Base-by-base conservation (phyloP, 2,888 invertebrate genomes). In the Campoplex capitator region DNA sequence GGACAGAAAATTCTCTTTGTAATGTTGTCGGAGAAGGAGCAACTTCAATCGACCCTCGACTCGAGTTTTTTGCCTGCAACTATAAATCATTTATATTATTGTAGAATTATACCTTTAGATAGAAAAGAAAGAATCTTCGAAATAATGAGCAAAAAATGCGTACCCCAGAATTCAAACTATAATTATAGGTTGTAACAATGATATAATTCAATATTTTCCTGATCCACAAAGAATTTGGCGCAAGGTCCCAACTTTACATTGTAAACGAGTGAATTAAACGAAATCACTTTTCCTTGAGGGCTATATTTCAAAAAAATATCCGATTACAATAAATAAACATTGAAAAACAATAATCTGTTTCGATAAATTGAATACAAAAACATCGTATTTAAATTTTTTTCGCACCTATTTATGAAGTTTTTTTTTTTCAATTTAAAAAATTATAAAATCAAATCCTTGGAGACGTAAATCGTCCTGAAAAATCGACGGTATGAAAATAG, bases 11-110 rank as follows among this genome's bases (percentile, higher is more conserved):
- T 71, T 73, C 71, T 18, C 11, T 51, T 51, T 16, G 4, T 51
- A 18, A 11, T 51, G 51, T 51, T 51, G 18, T 4, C 51, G 18
- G 6, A 18, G 51, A 16, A 3, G 16, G 51, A 51, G 6, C 16
- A 51, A 18, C 11, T 51, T 16, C 16, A 51, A 51, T 51, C 51
- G 67, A 74, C 35, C n/a, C 68, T 84, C 18, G 74, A 48, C 38
- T 62, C 68, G 42, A 85, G 73, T 23, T 71, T 79, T 45, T 79
- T 75, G 67, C 42, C 82, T 75, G 73, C 74, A 78, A 74, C 58
- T 58, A 62, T 74, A 32, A 74, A 78, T 23, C 23, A 82, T 56
- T 74, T 68, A 82, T 77, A 73, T 68, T 68, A 79, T 78, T 38
- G 42, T 70, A 70, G 35, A 62, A 58, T 58, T 45, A 45, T 32